Base-by-base conservation (phyloP, 1,140 invertebrate species). In the Drosophila varians region DNA sequence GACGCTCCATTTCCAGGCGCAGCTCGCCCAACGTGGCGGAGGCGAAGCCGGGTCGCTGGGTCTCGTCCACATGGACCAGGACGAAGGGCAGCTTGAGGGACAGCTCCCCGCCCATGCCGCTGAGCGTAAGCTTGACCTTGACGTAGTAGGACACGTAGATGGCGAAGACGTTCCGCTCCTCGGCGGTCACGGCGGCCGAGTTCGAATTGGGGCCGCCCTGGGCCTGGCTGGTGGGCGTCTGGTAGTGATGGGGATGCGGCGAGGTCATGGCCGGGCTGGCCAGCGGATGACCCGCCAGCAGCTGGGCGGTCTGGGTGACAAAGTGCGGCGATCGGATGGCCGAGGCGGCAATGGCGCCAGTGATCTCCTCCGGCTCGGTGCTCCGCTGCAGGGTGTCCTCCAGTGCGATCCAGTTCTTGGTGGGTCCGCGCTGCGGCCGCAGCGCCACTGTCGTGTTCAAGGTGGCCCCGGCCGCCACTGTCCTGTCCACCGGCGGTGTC, bases 121-220 rank as follows among this genome's bases (percentile, higher is more conserved):
- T 95, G 1, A 96, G 92, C 3, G 95, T 91, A 0, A 96, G 91
- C 91, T 96, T 96, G 0, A 97, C 95, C 93, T 97, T 97, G 0
- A 97, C 96, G 74, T 97, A 97, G 88, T 97, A 97, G 0, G 95
- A 96, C 4, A 97, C 96, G 88, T 97, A 97, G 66, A 97, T 97
- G 47, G 96, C 96, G 80, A 97, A 97, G 1, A 97, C 95, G 80
- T 97, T 97, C 49, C 96, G 93, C 52, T 96, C 95, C 52, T 96
- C 94, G 0, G 16, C 16, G 18, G 6, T 16, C 0, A 16, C 38
- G 0, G 12, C 4, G 28, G 23, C 6, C 34, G 42, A 9, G 12
- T 25, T 31, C 9, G 9, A 31, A 8, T 43, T 19, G 0, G 11
- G 12, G 0, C 56, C 34, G 3, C 45, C 0, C 18, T 49, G 73